Percentiles rank a stretch among this genome's conserved stretches.
These are phyloP conservation scores for Podargus strigoides DNA, from an alignment of 2,797 vertebrate species.

Conservation along the genomic window DNA sequence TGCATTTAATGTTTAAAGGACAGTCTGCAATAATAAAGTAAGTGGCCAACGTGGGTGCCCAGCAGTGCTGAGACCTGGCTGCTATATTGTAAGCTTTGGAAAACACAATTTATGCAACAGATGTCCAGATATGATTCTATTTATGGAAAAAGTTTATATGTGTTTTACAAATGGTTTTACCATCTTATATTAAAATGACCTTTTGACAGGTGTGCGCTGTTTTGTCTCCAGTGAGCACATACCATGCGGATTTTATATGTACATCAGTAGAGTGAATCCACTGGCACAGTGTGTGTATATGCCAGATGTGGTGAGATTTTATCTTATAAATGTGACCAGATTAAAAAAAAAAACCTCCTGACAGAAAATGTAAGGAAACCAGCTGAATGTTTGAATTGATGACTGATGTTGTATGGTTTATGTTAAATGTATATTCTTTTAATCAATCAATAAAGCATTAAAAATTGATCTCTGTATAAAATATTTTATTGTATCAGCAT, in stretches of 20 bases:
- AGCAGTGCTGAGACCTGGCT: slow-evolving; percentile 98
- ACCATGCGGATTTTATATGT: slow-evolving; percentile 91
- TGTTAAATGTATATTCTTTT: slow-evolving; percentile 99
- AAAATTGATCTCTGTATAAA: slow-evolving; percentile 76
- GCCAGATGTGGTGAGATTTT: slow-evolving; percentile 89
- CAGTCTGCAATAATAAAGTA: slow-evolving; percentile 99
- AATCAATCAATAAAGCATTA: slow-evolving; percentile 98
- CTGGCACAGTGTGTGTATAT: slow-evolving; percentile 85
- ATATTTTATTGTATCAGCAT: slow-evolving; percentile 74
- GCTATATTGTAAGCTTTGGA: slow-evolving; percentile 92
- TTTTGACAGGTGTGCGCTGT: slow-evolving; percentile 91
- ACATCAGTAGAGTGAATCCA: slow-evolving; percentile 88
- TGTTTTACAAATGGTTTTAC: slow-evolving; percentile 94
- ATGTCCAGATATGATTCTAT: slow-evolving; percentile 93
- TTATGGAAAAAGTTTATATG: slow-evolving; percentile 96
- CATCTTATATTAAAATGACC: slow-evolving; percentile 95
- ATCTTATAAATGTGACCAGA: slow-evolving; percentile 87
- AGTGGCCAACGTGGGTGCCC: slow-evolving; percentile 88
- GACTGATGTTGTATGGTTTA: slow-evolving; percentile 94
- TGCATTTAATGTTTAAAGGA: slow-evolving; percentile 99
- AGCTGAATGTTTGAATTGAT: slow-evolving; percentile 90
- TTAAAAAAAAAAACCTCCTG: slow-evolving; percentile 76
- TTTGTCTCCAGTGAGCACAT: slow-evolving; percentile 92
- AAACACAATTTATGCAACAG: slow-evolving; percentile 86
- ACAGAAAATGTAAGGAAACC: slow-evolving; percentile 89